Conservation (phyloP, 1,140 invertebrate genomes). For the Microplitis demolitor region DNA sequence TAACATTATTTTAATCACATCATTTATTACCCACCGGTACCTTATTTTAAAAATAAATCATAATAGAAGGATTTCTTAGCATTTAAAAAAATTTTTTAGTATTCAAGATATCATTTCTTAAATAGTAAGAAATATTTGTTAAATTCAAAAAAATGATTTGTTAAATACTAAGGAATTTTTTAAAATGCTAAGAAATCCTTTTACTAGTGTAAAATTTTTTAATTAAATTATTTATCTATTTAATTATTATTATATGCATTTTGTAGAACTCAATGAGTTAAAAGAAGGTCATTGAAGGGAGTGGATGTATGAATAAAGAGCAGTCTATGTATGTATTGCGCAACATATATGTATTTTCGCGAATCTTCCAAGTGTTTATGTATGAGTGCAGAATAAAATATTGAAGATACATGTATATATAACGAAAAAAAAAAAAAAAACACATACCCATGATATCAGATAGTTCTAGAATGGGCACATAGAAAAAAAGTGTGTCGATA, state of each 20-base stretch:
- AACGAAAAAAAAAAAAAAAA: neutral
- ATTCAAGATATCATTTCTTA: too few species aligned
- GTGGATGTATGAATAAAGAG: slow-evolving; percentile 4
- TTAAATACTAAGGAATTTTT: too few species aligned
- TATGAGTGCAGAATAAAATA: neutral
- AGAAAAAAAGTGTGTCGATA: neutral
- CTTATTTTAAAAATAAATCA: neutral
- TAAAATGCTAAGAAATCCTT: too few species aligned
- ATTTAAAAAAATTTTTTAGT: too few species aligned
- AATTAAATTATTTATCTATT: too few species aligned
- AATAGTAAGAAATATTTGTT: neutral
- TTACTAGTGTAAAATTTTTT: too few species aligned
- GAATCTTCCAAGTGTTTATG: neutral
- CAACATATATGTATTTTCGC: neutral
- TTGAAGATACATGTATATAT: neutral
- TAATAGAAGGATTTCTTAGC: too few species aligned
- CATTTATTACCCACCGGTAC: too few species aligned
- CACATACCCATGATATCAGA: neutral
- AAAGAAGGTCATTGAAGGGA: neutral
- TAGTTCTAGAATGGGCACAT: neutral
- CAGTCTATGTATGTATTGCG: neutral
- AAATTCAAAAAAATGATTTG: too few species aligned
- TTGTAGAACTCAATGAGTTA: slow-evolving; percentile 31
- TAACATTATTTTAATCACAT: neutral
- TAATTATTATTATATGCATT: neutral